These are phyloP conservation scores for Epicauta chinensis DNA, from an alignment of 1,140 invertebrate species.

Conservation along the genomic window DNA sequence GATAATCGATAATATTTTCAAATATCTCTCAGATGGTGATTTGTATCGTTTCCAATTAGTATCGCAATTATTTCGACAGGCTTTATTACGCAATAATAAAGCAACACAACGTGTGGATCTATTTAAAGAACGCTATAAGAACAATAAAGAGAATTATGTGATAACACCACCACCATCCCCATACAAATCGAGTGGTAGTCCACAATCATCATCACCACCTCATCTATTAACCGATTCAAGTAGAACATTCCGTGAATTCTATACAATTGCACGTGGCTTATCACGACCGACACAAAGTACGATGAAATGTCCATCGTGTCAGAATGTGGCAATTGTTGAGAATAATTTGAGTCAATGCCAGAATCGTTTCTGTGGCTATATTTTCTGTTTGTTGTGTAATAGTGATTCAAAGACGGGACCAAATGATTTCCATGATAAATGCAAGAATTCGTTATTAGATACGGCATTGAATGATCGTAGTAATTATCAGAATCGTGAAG, in stretches of 20 bases:
- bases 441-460: background rate
- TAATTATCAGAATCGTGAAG: background rate
- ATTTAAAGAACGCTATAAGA: slow-evolving; percentile 21
- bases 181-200: slow-evolving; percentile 18
- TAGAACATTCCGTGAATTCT: background rate
- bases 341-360: slow-evolving; percentile 32
- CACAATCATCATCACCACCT: too few relatives aligned
- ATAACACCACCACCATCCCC: slow-evolving; percentile 29
- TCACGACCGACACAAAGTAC: slow-evolving; percentile 23
- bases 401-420: slow-evolving; percentile 25
- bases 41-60: slow-evolving; percentile 30
- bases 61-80: slow-evolving; percentile 17
- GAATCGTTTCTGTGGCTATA: slow-evolving; percentile 28
- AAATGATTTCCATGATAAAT: slow-evolving; percentile 31
- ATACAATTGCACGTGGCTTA: slow-evolving; percentile 21
- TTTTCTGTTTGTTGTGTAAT: slow-evolving; percentile 30
- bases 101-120: slow-evolving; percentile 14
- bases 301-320: slow-evolving; percentile 29
- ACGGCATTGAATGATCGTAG: background rate
- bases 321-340: slow-evolving; percentile 28
- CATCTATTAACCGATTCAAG: slow-evolving; percentile 11
- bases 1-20: slow-evolving; percentile 28
- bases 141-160: slow-evolving; percentile 34
- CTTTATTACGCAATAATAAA: slow-evolving; percentile 22
- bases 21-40: slow-evolving; percentile 31